Percentiles rank a stretch among this genome's conserved stretches.
Conservation (phyloP, 2,113 vertebrate genomes). For the zebrafish (Danio rerio) region GRCz12tu NC_133185.1:39343501-39344000, state of each 20-base stretch:
- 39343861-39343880: slow-evolving; percentile 27
- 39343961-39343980: too few species aligned
- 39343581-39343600: slow-evolving; percentile 18
- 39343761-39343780: neutral
- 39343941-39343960: too few species aligned
- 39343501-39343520: slow-evolving; percentile 46
- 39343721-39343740: neutral
- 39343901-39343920: neutral
- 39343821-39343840: neutral
- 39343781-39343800: neutral
- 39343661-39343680: slow-evolving; percentile 38
- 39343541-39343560: slow-evolving; percentile 7
- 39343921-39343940: neutral
- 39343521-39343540: neutral
- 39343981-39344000: neutral
- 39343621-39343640: slow-evolving; percentile 15
- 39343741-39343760: neutral
- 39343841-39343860: slow-evolving; percentile 15
- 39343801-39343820: neutral
- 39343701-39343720: slow-evolving; percentile 9
- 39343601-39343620: slow-evolving; percentile 30
- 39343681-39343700: slow-evolving; percentile 32
- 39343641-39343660: slow-evolving; percentile 58
- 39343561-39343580: slow-evolving; percentile 18
- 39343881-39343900: slow-evolving; percentile 44